A percentile compares a stretch with the other conserved stretches of the same genome.
Conservation (phyloP, 2,113 vertebrate genomes). For the Sakesphorus luctuosus region DNA sequence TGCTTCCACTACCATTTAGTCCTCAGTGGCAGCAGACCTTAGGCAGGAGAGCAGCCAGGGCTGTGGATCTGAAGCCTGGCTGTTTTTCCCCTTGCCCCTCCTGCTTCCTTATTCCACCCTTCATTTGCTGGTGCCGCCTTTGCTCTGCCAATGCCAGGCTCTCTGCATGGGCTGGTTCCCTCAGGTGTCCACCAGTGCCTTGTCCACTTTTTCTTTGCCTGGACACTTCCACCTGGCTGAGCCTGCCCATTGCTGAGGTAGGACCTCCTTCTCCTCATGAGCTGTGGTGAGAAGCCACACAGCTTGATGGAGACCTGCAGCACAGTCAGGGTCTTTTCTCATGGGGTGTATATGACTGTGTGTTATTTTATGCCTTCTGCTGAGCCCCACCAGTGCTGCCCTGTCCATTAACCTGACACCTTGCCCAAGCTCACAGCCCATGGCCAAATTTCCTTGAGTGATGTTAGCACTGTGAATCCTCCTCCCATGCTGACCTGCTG, state of each 20-base stretch:
- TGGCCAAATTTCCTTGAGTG: neutral
- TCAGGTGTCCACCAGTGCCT: neutral
- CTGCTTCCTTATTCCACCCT: neutral
- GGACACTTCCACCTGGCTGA: neutral
- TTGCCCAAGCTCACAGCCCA: neutral
- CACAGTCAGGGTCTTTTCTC: neutral
- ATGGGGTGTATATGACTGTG: neutral
- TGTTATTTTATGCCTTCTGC: neutral
- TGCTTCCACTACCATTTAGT: neutral
- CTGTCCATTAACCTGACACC: neutral
- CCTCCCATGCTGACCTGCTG: neutral
- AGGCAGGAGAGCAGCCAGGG: neutral
- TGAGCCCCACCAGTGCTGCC: neutral
- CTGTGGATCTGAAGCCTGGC: neutral
- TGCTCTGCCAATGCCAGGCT: accelerated
- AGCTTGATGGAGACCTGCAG: neutral
- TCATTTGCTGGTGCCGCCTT: neutral
- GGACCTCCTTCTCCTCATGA: neutral
- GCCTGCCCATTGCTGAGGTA: neutral
- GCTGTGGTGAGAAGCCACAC: neutral
- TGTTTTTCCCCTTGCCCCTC: neutral
- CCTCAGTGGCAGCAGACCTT: neutral
- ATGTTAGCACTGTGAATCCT: neutral
- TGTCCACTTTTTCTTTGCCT: neutral
- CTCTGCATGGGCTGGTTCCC: neutral